These are phyloP conservation scores for Pedicia rivosa DNA, from an alignment of 2,888 invertebrate genomes.

Conservation along the genomic window DNA sequence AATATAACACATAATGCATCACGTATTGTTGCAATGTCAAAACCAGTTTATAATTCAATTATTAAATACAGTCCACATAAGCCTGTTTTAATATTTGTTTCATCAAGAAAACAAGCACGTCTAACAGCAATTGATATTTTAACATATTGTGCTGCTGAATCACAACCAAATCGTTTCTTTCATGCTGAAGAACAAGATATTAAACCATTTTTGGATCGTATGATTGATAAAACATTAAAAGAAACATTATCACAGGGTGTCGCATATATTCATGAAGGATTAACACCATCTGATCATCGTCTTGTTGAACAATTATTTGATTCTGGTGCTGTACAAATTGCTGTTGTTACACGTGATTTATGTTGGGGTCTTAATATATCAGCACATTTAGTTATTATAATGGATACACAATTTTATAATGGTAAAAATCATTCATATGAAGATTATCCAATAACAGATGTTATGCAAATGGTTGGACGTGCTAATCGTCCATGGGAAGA, in stretches of 20 bases:
- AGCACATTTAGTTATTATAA: conserved; percentile 88
- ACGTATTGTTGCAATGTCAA: conserved; percentile 92
- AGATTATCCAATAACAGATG: conserved; percentile 94
- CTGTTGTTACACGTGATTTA: conserved; percentile 82
- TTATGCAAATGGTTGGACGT: conserved; percentile 93
- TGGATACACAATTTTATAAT: conserved; percentile 89
- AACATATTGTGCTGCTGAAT: conserved; percentile 84
- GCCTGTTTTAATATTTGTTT: conserved; percentile 82
- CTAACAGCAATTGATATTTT: conserved; percentile 92
- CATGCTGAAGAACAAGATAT: conserved; percentile 77
- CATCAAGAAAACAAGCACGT: conserved; percentile 77
- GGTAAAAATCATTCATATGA: conserved; percentile 78
- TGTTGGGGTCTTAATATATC: conserved; percentile 85
- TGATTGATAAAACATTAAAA: conserved; percentile 76
- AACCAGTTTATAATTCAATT: conserved; percentile 91
- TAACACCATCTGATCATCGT: conserved; percentile 66
- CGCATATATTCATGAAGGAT: conserved; percentile 93
- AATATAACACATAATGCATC: conserved; percentile 97
- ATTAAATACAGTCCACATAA: conserved; percentile 65
- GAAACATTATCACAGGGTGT: conserved; percentile 92
- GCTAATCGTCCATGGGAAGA: conserved; percentile 89
- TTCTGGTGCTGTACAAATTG: conserved; percentile 82
- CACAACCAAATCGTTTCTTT: conserved; percentile 73
- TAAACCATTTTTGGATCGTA: conserved; percentile 71
- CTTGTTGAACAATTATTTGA: conserved; percentile 88